Conservation (phyloP, 2,113 vertebrate species). For the Sinocyclocheilus anophthalmus region DNA sequence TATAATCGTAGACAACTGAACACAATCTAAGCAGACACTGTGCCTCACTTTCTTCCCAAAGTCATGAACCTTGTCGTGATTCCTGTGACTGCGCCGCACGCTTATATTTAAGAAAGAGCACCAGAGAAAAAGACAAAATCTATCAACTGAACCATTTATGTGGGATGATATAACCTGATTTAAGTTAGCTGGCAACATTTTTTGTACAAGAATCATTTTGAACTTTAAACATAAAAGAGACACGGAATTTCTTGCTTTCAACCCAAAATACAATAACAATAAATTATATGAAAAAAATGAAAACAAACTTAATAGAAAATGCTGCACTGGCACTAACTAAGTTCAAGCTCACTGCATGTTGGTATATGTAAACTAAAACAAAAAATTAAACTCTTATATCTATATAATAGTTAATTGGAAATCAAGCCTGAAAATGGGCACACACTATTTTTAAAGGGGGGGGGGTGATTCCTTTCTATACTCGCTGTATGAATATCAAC, state of each 20-base stretch:
- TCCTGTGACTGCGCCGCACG: not conserved
- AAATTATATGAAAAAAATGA: not conserved
- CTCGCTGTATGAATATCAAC: no score
- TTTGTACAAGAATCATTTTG: not conserved
- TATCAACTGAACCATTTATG: not conserved
- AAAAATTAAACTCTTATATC: no score
- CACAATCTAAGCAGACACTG: not conserved
- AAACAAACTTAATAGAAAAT: no score
- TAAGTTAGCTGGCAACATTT: not conserved
- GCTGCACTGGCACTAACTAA: no score
- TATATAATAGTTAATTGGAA: no score
- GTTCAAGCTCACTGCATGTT: no score
- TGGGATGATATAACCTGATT: not conserved
- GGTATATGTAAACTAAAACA: no score
- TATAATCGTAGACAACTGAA: slow-evolving; percentile 12
- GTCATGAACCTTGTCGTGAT: slow-evolving; percentile 18
- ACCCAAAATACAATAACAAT: no score
- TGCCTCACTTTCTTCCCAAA: slow-evolving; percentile 4
- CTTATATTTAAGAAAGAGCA: not conserved
- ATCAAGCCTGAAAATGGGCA: no score
- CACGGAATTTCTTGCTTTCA: not conserved
- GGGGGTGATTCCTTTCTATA: no score
- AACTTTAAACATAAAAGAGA: not conserved
- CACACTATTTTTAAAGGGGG: no score
- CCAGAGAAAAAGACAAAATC: not conserved